These are phyloP conservation scores for Metellina segmentata DNA, from an alignment of 2,888 invertebrate genomes.

Conservation along the genomic window DNA sequence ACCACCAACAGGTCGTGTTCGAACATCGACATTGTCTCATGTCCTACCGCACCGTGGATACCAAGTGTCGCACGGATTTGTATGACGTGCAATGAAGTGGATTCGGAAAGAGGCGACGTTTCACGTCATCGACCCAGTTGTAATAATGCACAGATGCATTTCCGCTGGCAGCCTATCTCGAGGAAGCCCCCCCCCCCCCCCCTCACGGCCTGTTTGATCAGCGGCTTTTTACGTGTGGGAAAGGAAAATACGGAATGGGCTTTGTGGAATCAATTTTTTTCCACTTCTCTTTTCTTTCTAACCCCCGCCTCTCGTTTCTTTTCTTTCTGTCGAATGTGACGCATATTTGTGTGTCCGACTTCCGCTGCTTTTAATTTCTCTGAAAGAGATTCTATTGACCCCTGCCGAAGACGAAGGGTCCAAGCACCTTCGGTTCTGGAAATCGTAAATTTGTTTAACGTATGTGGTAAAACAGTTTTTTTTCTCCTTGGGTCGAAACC, in stretches of 20 bases:
- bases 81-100: no score
- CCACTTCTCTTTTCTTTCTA: no score
- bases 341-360: neutral
- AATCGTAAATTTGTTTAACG: neutral
- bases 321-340: no score
- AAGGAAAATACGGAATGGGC: slow-evolving; percentile 59
- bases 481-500: no score
- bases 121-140: slow-evolving; percentile 32
- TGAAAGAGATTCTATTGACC: neutral
- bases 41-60: no score
- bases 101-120: neutral
- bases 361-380: neutral
- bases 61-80: no score
- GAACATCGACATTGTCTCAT: no score
- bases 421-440: neutral
- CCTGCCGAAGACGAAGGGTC: neutral
- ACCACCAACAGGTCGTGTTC: no score
- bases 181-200: no score
- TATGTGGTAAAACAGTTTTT: no score
- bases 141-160: slow-evolving; percentile 50
- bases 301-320: no score
- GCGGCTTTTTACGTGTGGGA: slow-evolving; percentile 70
- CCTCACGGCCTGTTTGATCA: slow-evolving; percentile 42
- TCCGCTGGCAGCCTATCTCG: slow-evolving; percentile 34
- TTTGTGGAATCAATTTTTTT: neutral